phyloP scores from a whole-genome alignment of 1,140 invertebrate genomes.

The Linepithema humile region DNA sequence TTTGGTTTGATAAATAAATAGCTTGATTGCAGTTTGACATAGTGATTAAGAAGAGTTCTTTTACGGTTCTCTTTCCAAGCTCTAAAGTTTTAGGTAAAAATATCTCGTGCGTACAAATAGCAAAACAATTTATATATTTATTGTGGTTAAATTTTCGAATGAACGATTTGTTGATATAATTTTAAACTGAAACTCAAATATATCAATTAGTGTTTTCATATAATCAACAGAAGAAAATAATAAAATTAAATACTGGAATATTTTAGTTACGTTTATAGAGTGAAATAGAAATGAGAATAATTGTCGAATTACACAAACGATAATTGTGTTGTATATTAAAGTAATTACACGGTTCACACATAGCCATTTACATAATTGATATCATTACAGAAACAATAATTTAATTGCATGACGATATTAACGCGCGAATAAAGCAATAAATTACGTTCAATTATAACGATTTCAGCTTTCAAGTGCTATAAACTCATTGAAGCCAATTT shows the following conservation, averaged over 20 bases:
- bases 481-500: not conserved
- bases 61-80: too few species aligned
- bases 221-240: not conserved
- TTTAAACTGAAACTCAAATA: not conserved
- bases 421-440: slow-evolving; percentile 16
- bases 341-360: slow-evolving; percentile 1
- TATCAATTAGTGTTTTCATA: not conserved
- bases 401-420: slow-evolving; percentile 38
- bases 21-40: too few species aligned
- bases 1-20: too few species aligned
- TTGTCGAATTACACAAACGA: not conserved
- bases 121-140: too few species aligned
- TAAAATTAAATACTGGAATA: slow-evolving; percentile 24
- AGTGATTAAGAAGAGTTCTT: too few species aligned
- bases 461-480: not conserved
- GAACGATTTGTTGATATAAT: too few species aligned
- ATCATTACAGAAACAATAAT: slow-evolving; percentile 26
- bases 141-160: too few species aligned
- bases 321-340: not conserved
- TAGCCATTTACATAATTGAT: slow-evolving; percentile 12
- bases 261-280: not conserved
- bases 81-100: too few species aligned
- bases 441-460: slow-evolving; percentile 13
- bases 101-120: too few species aligned
- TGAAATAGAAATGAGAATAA: not conserved